Evolutionary conservation across 2,797 vertebrate genomes (phyloP), one percentile per base, ranked within the genome.

Genomic region (Triplophysa yarkandensis): DNA sequence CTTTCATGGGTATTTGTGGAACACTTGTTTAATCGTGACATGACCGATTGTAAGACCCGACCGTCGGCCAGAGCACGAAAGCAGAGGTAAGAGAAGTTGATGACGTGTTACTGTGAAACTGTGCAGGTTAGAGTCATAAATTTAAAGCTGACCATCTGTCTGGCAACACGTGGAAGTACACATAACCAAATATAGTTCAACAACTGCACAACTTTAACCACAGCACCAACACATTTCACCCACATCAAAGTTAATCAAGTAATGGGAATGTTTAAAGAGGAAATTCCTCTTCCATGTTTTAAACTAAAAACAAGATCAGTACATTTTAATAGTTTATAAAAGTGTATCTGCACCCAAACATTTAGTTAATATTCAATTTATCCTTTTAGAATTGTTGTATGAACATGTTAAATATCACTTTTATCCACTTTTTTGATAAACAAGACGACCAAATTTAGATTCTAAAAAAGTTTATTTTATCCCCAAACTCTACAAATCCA

Each of bases 101-200:
- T 39, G 36, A 11, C 28, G n/a, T 62, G 17, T 39, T 1, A 39
- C 10, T 68, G 21, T 61, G 16, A 13, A 25, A 21, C 2, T 10
- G 17, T 58, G 28, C 17, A 7, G n/a, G 1, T 5, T 8, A 58
- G 52, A 62, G 10, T 4, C 7, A 7, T 19, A 34, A 30, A 10
- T 36, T 25, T 13, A 4, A 4, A 16, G 21, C 41, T 28, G 23
- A n/a, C 30, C n/a, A 30, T 32, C 11, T 55, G 54, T 73, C 41
- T 55, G 54, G 70, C 41, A 79, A 77, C 79, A 81, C 79, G 77
- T 83, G 76, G 8, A 43, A 43, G 21, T 58, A 30, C 39, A 32
- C 32, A 69, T 5, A 8, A 36, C 52, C 52, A 28, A 55, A 55
- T 28, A 28, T 55, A 55, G 52, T 55, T 28, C 16, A 28, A 55